Base-by-base conservation (phyloP, 2,888 invertebrate species). In the Drosophila infuscata region DNA sequence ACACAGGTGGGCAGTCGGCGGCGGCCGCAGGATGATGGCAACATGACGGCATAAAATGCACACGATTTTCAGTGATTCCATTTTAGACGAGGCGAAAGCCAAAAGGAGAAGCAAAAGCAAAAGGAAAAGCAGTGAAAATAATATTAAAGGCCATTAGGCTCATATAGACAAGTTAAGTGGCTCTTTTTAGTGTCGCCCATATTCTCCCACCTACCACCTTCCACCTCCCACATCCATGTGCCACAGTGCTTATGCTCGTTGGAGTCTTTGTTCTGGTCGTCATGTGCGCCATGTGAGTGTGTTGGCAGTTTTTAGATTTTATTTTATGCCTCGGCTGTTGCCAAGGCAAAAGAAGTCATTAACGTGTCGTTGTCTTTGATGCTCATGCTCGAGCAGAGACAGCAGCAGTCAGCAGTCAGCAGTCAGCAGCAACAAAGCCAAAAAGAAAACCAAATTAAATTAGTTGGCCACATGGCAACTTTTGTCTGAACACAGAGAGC, bases 161-260 rank as follows among this genome's bases (percentile, higher is more conserved):
- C 92, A 91, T 92, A 92, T 91, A 92, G 92, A 92, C 92, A 92
- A 92, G 91, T 90, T 92, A 92, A 92, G 93, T 92, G 93, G 92
- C 91, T 92, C 84, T 91, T 91, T 80, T 86, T 82, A 85, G 83
- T 82, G 81, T 70, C 64, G 62, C 60, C 72, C 69, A 35, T 62
- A 20, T 43, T 5, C 20, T 5, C 20, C 46, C 25, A 2, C 35
- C 29, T 17, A 35, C 49, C 30, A 36, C 30, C 25, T 25, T 15
- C 46, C 25, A 2, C 32, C 29, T 17, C 38, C 49, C 30, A 36
- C 30, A 2, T 25, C 25, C 25, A 25, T 25, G 25, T 51, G 32
- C 36, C 15, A 51, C 25, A 25, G 25, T 25, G 29, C 67, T 54
- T 25, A 51, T 53, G 49, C 49, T 46, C 46, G 25, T 25, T 25